These are phyloP conservation scores for Zapornia atra DNA, from an alignment of 2,113 vertebrate genomes.

Conservation along the genomic window DNA sequence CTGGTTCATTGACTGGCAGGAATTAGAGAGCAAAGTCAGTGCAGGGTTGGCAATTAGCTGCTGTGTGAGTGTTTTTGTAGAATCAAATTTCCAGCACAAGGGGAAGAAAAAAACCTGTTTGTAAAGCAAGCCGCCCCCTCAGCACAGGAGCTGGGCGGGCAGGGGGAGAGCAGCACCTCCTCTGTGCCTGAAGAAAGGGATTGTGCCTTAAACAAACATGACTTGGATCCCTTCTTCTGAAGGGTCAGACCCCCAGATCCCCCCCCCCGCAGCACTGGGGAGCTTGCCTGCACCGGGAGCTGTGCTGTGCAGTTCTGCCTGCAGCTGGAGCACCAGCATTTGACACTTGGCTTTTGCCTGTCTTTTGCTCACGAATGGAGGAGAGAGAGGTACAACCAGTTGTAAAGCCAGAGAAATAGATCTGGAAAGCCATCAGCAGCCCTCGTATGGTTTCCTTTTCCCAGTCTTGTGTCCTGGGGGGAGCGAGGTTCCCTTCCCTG, in stretches of 20 bases:
- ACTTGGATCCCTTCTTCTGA: neutral
- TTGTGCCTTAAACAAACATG: neutral
- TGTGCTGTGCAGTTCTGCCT: neutral
- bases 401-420: neutral
- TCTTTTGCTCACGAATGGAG: neutral
- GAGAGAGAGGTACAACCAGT: neutral
- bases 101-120: neutral
- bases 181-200: rapidly evolving
- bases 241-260: neutral
- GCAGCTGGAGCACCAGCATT: neutral
- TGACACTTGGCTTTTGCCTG: rapidly evolving
- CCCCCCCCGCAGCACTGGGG: rapidly evolving
- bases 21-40: conserved; percentile 15
- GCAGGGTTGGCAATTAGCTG: conserved; percentile 28
- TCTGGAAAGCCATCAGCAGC: neutral
- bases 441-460: neutral
- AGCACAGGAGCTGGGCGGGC: neutral
- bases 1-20: conserved; percentile 56
- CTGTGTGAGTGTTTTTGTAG: conserved; percentile 26
- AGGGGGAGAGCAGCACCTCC: neutral
- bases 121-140: neutral
- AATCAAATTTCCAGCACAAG: conserved; percentile 36
- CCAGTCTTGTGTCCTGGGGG: rapidly evolving
- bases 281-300: neutral
- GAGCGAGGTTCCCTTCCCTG: rapidly evolving